Evolutionary conservation across 2,113 vertebrate species (phyloP).

Genomic region (Dasyprocta punctata): DNA sequence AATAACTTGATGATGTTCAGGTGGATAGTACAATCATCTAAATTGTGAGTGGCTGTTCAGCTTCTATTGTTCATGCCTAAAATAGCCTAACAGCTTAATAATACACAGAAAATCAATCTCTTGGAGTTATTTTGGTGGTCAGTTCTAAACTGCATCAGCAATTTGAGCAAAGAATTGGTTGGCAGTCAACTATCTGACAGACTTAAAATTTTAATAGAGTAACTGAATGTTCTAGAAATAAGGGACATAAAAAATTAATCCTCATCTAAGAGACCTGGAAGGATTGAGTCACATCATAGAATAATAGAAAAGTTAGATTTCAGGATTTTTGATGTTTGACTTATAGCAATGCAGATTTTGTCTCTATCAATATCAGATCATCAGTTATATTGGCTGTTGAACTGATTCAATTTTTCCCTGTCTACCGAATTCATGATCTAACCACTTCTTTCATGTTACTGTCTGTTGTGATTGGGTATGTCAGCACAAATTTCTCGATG

Average conservation of each 20-base stretch:
- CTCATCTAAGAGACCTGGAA: background rate
- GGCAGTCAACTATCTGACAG: background rate
- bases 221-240: conserved; percentile 27
- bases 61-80: background rate
- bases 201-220: conserved; percentile 31
- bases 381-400: background rate
- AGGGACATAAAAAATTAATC: background rate
- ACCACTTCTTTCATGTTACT: background rate
- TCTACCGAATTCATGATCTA: background rate
- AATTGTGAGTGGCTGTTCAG: background rate
- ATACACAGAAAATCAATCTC: conserved; percentile 9
- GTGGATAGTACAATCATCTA: background rate
- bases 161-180: conserved; percentile 3
- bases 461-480: background rate
- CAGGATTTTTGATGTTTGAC: background rate
- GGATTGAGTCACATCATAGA: background rate
- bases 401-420: background rate
- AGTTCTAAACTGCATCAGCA: conserved; percentile 17
- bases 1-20: conserved; percentile 20
- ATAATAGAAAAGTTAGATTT: conserved; percentile 16
- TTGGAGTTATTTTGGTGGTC: conserved; percentile 4
- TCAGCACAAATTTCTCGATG: background rate
- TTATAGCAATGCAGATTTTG: background rate
- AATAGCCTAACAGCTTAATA: conserved; percentile 5
- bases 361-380: background rate